These are phyloP conservation scores for Eueides isabella DNA, from an alignment of 1,140 invertebrate species.

Conservation along the genomic window DNA sequence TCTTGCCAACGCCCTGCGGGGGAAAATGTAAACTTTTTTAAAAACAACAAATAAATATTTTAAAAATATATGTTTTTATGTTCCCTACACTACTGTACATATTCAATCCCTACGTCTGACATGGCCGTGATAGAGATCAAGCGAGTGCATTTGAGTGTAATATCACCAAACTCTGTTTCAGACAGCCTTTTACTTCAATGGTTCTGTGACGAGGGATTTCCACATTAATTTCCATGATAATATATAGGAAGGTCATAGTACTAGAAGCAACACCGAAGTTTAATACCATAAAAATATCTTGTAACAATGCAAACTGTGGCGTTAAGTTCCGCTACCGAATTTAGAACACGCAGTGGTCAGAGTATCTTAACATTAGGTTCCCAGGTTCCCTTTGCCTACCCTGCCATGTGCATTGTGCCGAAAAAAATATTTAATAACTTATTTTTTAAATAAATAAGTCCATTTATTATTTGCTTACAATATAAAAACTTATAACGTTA, in stretches of 20 bases:
- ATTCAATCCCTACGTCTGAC: conserved; percentile 3
- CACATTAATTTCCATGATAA: conserved; percentile 23
- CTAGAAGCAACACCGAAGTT: not conserved
- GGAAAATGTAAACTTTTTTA: no score
- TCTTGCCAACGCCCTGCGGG: no score
- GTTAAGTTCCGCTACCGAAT: no score
- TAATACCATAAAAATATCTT: not conserved
- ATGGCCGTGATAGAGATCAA: conserved; percentile 26
- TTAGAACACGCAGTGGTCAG: no score
- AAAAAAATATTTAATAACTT: not conserved
- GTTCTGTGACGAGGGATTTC: conserved; percentile 27
- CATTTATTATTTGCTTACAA: no score
- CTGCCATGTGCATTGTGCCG: no score
- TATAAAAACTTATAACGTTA: no score
- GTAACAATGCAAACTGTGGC: no score
- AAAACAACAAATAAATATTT: no score
- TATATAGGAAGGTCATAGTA: not conserved
- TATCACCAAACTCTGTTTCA: conserved; percentile 30
- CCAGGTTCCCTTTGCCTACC: no score
- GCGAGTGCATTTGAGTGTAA: conserved; percentile 34
- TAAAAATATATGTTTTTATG: no score
- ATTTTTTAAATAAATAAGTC: not conserved
- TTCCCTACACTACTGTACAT: not conserved
- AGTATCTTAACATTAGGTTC: no score
- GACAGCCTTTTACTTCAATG: conserved; percentile 30